Base-by-base conservation (phyloP, 2,888 invertebrate genomes). In the Gymnosoma rotundatum region DNA sequence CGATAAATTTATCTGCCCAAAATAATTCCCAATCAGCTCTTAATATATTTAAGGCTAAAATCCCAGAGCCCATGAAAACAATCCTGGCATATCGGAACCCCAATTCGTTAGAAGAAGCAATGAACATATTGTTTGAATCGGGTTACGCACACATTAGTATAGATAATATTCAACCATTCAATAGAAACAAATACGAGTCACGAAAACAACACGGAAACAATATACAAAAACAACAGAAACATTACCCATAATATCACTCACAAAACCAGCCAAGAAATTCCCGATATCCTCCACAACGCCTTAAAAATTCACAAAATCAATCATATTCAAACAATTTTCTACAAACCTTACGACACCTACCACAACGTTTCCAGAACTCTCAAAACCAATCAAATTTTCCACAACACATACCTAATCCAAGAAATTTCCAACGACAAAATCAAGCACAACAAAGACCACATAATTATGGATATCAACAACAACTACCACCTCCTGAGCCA, bases 401-500 rank as follows among this genome's bases (percentile, higher is more conserved):
- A 18, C 45, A 63, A 21, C 20, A 6, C 61, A 63, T 38, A 66
- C 32, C 10, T 8, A 32, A 50, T 50, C 1, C 18, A 50, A 6
- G 18, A 50, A 50, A 50, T 8, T 50, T 50, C n/a, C 50, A 3
- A 50, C 50, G 18, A 50, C 50, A 50, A n/a, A 12, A 50, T 6
- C 50, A 3, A 50, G 18, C 5, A 50, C 50, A 18, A 0, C 50
- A 50, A 52, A 14, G 10, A 50, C 14, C 8, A n/a, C 36, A 50
- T n/a, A 66, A 66, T 48, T 48, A 48, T 48, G 64, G 32, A n/a
- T 45, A 54, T 56, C 52, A 54, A 61, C 64, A 64, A 25, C 52
- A 38, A 45, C 67, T 60, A 72, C 9, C 50, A 72, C 9, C 50
- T 9, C 66, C 66, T 0, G 82, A 82, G 18, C 85, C 83, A 16